These are phyloP conservation scores for Poecilia wingei DNA, from an alignment of 2,797 vertebrate species.

Conservation along the genomic window DNA sequence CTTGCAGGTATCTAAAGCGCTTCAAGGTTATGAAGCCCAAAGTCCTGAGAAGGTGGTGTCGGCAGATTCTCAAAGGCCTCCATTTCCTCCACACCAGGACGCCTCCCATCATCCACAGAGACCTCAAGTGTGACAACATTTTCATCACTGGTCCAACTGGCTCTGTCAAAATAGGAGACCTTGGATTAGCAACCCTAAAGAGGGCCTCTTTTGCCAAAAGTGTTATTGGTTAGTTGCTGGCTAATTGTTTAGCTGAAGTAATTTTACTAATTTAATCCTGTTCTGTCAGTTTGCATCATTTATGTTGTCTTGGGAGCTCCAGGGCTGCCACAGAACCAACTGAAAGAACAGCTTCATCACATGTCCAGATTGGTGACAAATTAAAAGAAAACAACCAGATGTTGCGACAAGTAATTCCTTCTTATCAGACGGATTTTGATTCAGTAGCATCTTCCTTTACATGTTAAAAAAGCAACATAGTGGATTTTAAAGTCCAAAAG, in stretches of 20 bases:
- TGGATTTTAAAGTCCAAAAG: neutral
- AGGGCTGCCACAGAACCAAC: neutral
- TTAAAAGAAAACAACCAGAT: neutral
- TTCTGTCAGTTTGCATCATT: neutral
- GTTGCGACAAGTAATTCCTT: neutral
- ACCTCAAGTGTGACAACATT: conserved; percentile 99
- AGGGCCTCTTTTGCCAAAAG: conserved; percentile 98
- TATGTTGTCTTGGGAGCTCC: neutral
- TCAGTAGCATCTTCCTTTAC: neutral
- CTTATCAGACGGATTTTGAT: neutral
- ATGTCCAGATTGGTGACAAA: neutral
- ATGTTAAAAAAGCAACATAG: neutral
- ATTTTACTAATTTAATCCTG: neutral
- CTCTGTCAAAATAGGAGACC: conserved; percentile 97
- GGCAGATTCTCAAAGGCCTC: conserved; percentile 97
- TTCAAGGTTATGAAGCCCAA: conserved; percentile 99
- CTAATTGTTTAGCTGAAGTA: neutral
- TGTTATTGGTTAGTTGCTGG: conserved; percentile 89
- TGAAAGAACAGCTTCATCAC: neutral
- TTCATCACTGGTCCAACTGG: conserved; percentile 99
- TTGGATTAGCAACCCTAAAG: conserved; percentile 96
- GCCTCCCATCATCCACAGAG: conserved; percentile 97
- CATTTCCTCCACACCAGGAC: conserved; percentile 96
- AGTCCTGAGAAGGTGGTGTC: conserved; percentile 96
- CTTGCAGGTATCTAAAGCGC: conserved; percentile 92